Base-by-base conservation (phyloP, 2,888 invertebrate genomes). In the Spilarctia lutea region DNA sequence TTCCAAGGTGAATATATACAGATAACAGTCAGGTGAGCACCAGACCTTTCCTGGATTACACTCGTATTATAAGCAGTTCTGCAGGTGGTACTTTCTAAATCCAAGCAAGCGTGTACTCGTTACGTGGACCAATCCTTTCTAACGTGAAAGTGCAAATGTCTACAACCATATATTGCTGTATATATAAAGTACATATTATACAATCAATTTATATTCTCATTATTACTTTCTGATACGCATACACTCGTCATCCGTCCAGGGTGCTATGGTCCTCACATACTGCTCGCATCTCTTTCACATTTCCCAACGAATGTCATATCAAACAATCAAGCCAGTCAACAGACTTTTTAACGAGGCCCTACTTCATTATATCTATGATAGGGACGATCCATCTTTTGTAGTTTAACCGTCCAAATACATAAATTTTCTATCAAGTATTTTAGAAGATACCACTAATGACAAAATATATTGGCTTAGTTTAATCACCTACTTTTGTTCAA, bases 111-210 rank as follows among this genome's bases (percentile, higher is more conserved):
- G 73, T 60, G 69, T 70, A 74, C 52, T 75, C 33, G 65, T 79
- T 82, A 73, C 74, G 74, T 48, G 27, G 48, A 24, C 39, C 45
- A 52, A 24, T 69, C 85, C 83, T 83, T 83, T 83, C 83, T 83
- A 82, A 78, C 71, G 83, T 80, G 81, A 84, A 78, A 84, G 85
- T 74, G 45, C 45, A 48, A 71, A 16, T 39, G 63, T 16, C 66
- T 42, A 63, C 68, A 67, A 76, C 68, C 33, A 69, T 35, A 69
- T 68, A 65, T 42, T 73, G 65, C 33, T 48, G 33, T 48, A 30
- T 4, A 48, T 68, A 27, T 42, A 30, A 68, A 45, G 45, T 35
- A 8, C 6, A 66, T 33, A 68, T 48, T 68, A 33, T 11, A 48
- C 24, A 48, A 33, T 30, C 18, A 68, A 27, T 45, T 18, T 18